These are phyloP conservation scores for Chloroceryle aenea DNA, from an alignment of 2,113 vertebrate genomes.

Conservation along the genomic window DNA sequence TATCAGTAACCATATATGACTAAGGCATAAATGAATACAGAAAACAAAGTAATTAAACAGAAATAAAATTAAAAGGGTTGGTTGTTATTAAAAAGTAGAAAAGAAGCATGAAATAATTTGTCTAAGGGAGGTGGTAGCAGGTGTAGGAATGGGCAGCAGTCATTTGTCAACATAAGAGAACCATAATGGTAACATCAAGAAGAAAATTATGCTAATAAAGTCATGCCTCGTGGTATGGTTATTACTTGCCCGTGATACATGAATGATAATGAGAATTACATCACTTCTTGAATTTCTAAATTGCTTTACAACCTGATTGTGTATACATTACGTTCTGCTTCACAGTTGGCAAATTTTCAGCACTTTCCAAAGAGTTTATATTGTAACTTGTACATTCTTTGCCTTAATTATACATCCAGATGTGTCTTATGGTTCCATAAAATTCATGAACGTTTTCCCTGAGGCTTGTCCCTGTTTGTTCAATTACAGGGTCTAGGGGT, in stretches of 20 bases:
- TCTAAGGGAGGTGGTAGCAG: neutral
- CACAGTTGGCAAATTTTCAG: neutral
- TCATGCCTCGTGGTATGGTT: constrained; percentile 13
- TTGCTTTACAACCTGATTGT: neutral
- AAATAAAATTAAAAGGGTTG: neutral
- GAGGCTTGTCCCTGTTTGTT: neutral
- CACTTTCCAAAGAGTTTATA: neutral
- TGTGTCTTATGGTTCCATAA: neutral
- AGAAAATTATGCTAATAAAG: constrained; percentile 55
- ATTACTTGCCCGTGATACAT: neutral
- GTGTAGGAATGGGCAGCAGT: constrained; percentile 38
- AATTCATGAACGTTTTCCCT: neutral
- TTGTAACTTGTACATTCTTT: neutral
- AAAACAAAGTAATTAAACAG: neutral
- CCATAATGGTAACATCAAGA: constrained; percentile 27
- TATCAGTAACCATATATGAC: neutral
- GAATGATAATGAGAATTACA: constrained; percentile 48
- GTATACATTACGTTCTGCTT: neutral
- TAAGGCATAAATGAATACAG: neutral
- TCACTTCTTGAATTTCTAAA: constrained; percentile 30
- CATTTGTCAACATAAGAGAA: constrained; percentile 56
- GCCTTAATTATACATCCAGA: neutral
- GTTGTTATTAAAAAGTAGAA: neutral
- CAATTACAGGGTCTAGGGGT: neutral
- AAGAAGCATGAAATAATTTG: neutral